phyloP scores from a whole-genome alignment of 2,113 vertebrate species.

The Anser cygnoides region DNA sequence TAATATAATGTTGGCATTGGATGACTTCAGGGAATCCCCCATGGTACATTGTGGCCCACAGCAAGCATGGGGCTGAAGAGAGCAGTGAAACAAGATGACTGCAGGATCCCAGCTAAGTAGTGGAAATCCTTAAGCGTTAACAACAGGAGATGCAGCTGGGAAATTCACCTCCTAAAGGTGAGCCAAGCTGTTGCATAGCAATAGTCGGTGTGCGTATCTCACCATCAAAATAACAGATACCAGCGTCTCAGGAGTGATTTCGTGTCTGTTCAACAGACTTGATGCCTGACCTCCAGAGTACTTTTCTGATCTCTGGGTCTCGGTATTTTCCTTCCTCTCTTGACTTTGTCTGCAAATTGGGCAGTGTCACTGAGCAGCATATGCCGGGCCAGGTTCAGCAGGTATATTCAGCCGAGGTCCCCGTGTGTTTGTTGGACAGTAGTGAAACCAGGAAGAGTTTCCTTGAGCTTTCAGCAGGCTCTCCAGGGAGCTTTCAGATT shows the following conservation, averaged over 20 bases:
- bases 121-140: not conserved
- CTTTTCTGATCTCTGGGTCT: too few species aligned
- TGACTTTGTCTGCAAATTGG: accelerated
- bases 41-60: accelerated
- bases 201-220: accelerated
- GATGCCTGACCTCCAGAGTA: not conserved
- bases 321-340: not conserved
- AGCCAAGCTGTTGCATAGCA: not conserved
- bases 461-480: not conserved
- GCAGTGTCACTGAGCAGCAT: not conserved
- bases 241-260: not conserved
- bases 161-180: not conserved
- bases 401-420: not conserved
- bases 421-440: not conserved
- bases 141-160: not conserved
- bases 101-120: not conserved
- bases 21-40: not conserved
- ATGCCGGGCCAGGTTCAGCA: accelerated
- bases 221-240: accelerated
- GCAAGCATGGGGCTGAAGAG: not conserved
- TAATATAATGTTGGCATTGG: accelerated
- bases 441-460: not conserved
- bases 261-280: accelerated
- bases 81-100: not conserved
- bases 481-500: accelerated